Percentiles rank a stretch among this genome's conserved stretches.
Evolutionary conservation across 2,113 vertebrate genomes (phyloP).

Genomic region (Helogale parvula): DNA sequence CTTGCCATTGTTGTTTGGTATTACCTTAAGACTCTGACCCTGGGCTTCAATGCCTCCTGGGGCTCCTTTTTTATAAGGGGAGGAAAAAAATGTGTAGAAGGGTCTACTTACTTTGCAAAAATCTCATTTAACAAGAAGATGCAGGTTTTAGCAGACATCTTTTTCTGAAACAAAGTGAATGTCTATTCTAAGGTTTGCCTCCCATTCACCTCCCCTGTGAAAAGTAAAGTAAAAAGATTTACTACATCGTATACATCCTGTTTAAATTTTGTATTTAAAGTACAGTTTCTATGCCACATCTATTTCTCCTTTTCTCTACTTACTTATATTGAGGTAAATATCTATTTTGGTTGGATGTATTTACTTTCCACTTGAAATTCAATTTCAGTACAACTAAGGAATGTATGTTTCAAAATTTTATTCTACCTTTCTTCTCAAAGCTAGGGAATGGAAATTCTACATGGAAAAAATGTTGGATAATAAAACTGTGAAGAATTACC

Average conservation of each 20-base stretch:
- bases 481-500: neutral
- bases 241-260: neutral
- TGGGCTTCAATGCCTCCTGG: constrained; percentile 75
- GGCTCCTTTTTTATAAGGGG: constrained; percentile 78
- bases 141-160: constrained; percentile 76
- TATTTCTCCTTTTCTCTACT: neutral
- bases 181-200: constrained; percentile 66
- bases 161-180: constrained; percentile 83
- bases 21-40: constrained; percentile 74
- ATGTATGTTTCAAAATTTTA: neutral
- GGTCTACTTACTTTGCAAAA: constrained; percentile 75
- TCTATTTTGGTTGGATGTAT: neutral
- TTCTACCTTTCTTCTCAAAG: neutral
- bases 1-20: constrained; percentile 70
- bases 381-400: neutral
- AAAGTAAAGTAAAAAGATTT: constrained; percentile 54
- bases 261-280: neutral
- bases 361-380: neutral
- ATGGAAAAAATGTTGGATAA: neutral
- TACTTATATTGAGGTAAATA: neutral
- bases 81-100: constrained; percentile 67
- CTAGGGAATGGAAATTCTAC: neutral
- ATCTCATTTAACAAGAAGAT: constrained; percentile 79
- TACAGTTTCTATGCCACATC: neutral
- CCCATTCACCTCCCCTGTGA: constrained; percentile 62